Evolutionary conservation across 2,113 vertebrate genomes (phyloP).

Genomic region (Salminus brasiliensis): DNA sequence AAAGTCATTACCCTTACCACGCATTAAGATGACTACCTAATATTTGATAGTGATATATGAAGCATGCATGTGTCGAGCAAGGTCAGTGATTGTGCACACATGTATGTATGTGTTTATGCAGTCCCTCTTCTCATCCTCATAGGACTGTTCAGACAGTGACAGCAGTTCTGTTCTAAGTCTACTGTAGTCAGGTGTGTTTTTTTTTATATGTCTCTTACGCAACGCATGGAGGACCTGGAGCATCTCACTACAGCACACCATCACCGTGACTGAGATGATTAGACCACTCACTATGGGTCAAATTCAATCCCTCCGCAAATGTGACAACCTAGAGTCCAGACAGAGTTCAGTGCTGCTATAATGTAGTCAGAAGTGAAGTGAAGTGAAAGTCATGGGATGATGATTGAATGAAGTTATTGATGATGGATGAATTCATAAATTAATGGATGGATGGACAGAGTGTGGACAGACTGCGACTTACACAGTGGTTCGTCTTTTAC

Average conservation of each 20-base stretch:
- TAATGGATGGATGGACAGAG: slow-evolving; percentile 13
- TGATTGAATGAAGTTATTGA: not conserved
- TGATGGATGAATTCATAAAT: not conserved
- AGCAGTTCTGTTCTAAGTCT: slow-evolving; percentile 76
- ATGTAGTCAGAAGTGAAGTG: not conserved
- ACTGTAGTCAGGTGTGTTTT: slow-evolving; percentile 81
- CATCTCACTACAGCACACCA: slow-evolving; percentile 48
- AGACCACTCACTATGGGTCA: slow-evolving; percentile 56
- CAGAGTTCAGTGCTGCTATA: not conserved
- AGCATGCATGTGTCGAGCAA: slow-evolving; percentile 48
- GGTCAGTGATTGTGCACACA: slow-evolving; percentile 51
- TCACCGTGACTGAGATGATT: slow-evolving; percentile 52
- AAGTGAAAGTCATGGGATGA: not conserved
- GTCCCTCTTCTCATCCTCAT: slow-evolving; percentile 74
- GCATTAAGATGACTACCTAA: not conserved
- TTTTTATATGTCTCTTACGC: slow-evolving; percentile 58
- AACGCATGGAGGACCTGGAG: slow-evolving; percentile 46
- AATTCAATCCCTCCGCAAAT: slow-evolving; percentile 45
- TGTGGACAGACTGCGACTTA: too few species aligned
- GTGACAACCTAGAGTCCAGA: not conserved
- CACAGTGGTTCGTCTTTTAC: too few species aligned
- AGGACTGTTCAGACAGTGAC: slow-evolving; percentile 78
- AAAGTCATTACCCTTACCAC: not conserved
- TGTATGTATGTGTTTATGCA: slow-evolving; percentile 68
- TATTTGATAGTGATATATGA: slow-evolving; percentile 3